These are phyloP conservation scores for Onchidella celtica DNA, from an alignment of 2,888 invertebrate genomes.

Conservation along the genomic window DNA sequence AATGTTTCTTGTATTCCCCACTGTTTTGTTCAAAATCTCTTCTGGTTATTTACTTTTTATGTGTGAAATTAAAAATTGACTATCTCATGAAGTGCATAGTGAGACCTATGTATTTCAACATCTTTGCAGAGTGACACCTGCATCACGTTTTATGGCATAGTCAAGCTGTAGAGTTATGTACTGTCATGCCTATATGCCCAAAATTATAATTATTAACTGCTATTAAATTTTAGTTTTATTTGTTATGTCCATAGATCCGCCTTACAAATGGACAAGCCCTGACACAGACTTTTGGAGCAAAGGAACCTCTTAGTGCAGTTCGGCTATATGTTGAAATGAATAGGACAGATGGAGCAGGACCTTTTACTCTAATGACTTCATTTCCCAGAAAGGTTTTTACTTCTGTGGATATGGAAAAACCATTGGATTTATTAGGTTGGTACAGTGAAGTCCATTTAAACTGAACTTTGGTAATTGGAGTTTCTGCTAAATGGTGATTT, in stretches of 20 bases:
- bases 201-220: too few species aligned
- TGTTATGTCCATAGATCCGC: constrained; percentile 84
- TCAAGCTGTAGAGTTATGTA: too few species aligned
- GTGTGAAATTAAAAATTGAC: too few species aligned
- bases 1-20: background rate
- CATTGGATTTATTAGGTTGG: constrained; percentile 77
- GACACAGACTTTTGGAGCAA: constrained; percentile 89
- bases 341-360: constrained; percentile 85
- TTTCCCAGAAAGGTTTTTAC: constrained; percentile 94
- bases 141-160: too few species aligned
- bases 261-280: constrained; percentile 88
- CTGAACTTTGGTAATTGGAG: background rate
- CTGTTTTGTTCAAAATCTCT: background rate
- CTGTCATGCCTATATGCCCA: too few species aligned
- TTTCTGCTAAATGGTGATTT: background rate
- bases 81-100: too few species aligned
- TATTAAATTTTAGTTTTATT: too few species aligned
- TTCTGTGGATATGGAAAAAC: constrained; percentile 92
- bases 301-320: constrained; percentile 94
- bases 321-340: constrained; percentile 93
- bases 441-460: background rate
- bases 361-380: constrained; percentile 93
- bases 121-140: too few species aligned
- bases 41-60: too few species aligned
- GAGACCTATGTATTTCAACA: too few species aligned